Evolutionary conservation across 2,888 invertebrate genomes (phyloP).

Genomic region (Nineta flava): DNA sequence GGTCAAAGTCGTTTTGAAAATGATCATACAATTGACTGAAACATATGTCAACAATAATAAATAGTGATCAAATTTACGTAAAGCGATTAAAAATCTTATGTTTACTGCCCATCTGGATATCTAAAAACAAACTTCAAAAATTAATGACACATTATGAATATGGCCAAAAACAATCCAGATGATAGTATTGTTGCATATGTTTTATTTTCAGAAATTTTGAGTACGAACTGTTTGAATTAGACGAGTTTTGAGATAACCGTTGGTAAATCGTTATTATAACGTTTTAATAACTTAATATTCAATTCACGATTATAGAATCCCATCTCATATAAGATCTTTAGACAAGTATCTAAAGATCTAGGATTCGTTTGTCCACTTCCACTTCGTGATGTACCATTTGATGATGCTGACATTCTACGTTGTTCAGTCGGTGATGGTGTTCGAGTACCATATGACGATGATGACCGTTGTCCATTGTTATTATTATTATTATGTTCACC

Average conservation of each 20-base stretch:
- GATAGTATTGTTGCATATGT: too few species aligned
- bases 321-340: constrained; percentile 27
- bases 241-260: constrained; percentile 27
- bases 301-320: constrained; percentile 27
- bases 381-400: constrained; percentile 21
- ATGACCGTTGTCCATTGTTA: neutral
- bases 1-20: too few species aligned
- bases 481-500: too few species aligned
- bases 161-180: too few species aligned
- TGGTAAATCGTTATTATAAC: constrained; percentile 26
- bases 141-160: too few species aligned
- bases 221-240: neutral
- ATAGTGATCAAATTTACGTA: too few species aligned
- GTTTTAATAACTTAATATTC: constrained; percentile 25
- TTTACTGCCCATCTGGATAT: too few species aligned
- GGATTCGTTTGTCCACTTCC: constrained; percentile 22
- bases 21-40: too few species aligned
- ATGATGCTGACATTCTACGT: constrained; percentile 8
- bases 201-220: too few species aligned
- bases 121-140: too few species aligned
- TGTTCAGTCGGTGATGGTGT: constrained; percentile 8
- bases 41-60: too few species aligned
- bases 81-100: too few species aligned
- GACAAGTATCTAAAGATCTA: constrained; percentile 21
- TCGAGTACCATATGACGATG: constrained; percentile 8